phyloP scores from a whole-genome alignment of 2,113 vertebrate species.

The Loxodonta africana region DNA sequence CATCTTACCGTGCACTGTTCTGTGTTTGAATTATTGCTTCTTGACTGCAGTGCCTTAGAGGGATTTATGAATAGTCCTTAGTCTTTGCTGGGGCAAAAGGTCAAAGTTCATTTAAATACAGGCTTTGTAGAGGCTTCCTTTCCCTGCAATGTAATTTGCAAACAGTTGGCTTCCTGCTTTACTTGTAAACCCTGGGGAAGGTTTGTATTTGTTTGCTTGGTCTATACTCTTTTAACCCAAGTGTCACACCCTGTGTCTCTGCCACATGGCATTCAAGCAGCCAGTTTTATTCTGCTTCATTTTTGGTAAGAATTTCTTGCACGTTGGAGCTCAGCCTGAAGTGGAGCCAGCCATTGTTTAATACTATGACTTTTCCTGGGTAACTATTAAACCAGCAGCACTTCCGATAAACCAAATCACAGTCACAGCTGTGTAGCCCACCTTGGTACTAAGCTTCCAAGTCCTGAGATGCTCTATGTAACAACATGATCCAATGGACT shows the following conservation, averaged over 20 bases:
- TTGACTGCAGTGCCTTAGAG: not conserved
- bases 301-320: not conserved
- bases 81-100: not conserved
- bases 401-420: not conserved
- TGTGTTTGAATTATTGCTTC: not conserved
- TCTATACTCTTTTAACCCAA: not conserved
- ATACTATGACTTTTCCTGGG: not conserved
- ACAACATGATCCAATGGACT: not conserved
- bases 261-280: not conserved
- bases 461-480: not conserved
- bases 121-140: not conserved
- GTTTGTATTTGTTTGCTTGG: not conserved
- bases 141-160: not conserved
- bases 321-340: not conserved
- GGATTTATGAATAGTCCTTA: not conserved
- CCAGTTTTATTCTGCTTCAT: not conserved
- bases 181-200: not conserved
- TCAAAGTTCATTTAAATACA: slow-evolving; percentile 2
- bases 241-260: not conserved
- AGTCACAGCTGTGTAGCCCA: too few species aligned
- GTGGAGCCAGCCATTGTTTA: not conserved
- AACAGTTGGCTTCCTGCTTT: not conserved
- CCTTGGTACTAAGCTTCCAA: not conserved
- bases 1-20: not conserved
- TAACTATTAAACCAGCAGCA: not conserved